Conservation (phyloP, 1,140 invertebrate species). For the Brachionus plicatilis region DNA sequence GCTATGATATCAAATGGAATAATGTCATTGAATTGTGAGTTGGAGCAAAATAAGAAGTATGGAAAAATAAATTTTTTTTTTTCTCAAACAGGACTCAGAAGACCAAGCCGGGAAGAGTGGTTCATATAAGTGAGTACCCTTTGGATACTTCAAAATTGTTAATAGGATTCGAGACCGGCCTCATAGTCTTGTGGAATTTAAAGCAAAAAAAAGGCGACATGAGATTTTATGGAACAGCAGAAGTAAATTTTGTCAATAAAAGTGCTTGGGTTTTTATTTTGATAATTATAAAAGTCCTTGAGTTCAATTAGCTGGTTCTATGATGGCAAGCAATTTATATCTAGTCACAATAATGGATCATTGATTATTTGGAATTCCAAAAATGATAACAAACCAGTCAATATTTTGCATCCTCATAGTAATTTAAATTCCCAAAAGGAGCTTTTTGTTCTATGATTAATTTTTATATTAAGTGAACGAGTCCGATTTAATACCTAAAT, state of each 20-base stretch:
- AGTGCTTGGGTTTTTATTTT: not conserved
- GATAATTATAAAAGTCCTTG: slow-evolving; percentile 61
- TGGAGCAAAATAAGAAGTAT: not conserved
- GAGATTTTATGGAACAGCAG: slow-evolving; percentile 53
- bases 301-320: slow-evolving; percentile 88
- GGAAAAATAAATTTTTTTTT: not conserved
- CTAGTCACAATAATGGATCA: slow-evolving; percentile 86
- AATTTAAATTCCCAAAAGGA: slow-evolving; percentile 46
- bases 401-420: slow-evolving; percentile 84
- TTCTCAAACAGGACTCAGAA: not conserved
- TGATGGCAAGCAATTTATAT: slow-evolving; percentile 97
- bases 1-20: slow-evolving; percentile 99
- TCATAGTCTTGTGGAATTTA: slow-evolving; percentile 91
- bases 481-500: not conserved
- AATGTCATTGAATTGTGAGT: slow-evolving; percentile 99
- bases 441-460: not conserved
- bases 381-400: slow-evolving; percentile 68
- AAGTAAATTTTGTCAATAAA: not conserved
- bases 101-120: slow-evolving; percentile 71
- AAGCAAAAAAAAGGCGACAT: slow-evolving; percentile 62
- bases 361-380: slow-evolving; percentile 82
- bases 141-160: slow-evolving; percentile 90
- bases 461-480: slow-evolving; percentile 24
- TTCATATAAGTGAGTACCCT: slow-evolving; percentile 91
- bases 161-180: slow-evolving; percentile 90